Percentiles rank a stretch among this genome's conserved stretches.
Evolutionary conservation across 2,888 invertebrate genomes (phyloP).

Genomic region (Brachyptera risi): DNA sequence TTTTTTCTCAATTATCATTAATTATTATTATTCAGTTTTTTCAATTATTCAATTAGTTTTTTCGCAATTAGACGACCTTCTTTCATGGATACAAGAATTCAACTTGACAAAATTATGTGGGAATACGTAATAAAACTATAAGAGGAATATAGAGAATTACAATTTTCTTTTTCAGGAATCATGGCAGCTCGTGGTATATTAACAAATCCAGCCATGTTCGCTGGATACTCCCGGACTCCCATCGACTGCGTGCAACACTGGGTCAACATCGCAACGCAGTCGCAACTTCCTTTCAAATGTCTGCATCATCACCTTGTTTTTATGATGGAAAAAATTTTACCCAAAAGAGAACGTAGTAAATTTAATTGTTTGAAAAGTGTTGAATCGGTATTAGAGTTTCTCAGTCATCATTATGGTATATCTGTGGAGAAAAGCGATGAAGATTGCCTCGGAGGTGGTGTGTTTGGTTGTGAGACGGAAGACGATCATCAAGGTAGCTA

Average conservation of each 20-base stretch:
- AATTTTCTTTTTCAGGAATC: constrained; percentile 51
- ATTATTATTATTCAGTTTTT: too few species aligned
- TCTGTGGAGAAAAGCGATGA: background rate
- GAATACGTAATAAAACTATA: background rate
- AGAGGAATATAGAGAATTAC: background rate
- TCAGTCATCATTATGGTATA: constrained; percentile 56
- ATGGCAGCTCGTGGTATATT: constrained; percentile 92
- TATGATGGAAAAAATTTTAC: constrained; percentile 83
- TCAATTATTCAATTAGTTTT: too few species aligned
- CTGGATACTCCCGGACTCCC: constrained; percentile 67
- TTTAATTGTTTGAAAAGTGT: constrained; percentile 75
- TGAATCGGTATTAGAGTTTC: constrained; percentile 64
- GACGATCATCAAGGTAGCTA: constrained; percentile 19
- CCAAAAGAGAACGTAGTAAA: constrained; percentile 63
- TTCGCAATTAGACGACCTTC: too few species aligned
- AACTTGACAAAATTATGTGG: too few species aligned
- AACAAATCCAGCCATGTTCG: constrained; percentile 86
- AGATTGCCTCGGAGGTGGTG: constrained; percentile 5
- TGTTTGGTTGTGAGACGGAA: background rate
- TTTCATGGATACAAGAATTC: too few species aligned
- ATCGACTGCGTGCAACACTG: constrained; percentile 75
- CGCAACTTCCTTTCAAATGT: constrained; percentile 70
- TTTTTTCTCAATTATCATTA: too few species aligned
- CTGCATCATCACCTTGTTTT: constrained; percentile 96
- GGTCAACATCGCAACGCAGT: constrained; percentile 57